These are phyloP conservation scores for Cheirogaleus major DNA, from an alignment of 2,797 vertebrate species.

Conservation along the genomic window DNA sequence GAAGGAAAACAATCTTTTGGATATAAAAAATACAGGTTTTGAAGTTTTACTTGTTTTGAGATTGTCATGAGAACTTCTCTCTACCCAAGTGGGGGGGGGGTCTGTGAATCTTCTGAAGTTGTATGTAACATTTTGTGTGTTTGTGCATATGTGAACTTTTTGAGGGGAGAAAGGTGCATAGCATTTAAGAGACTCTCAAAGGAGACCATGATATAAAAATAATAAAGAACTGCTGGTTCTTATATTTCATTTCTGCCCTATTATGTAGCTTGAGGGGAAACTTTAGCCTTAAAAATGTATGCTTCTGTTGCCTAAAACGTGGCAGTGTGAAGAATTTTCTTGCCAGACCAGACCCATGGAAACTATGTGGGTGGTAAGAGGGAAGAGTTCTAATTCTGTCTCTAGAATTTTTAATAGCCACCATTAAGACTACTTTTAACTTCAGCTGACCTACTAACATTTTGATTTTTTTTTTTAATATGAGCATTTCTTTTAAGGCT, in stretches of 20 bases:
- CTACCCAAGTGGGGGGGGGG: background rate
- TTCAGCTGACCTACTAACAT: conserved; percentile 58
- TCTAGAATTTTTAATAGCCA: conserved; percentile 62
- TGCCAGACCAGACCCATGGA: conserved; percentile 5
- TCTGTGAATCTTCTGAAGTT: background rate
- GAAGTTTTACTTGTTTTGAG: background rate
- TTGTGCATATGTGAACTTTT: background rate
- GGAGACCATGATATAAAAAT: background rate
- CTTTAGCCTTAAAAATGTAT: conserved; percentile 38
- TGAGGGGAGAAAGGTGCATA: background rate
- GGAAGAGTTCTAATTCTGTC: conserved; percentile 59
- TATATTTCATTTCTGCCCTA: conserved; percentile 19
- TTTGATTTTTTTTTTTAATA: conserved; percentile 54
- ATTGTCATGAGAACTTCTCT: conserved; percentile 16
- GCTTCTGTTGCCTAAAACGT: conserved; percentile 52
- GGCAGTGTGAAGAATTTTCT: conserved; percentile 37
- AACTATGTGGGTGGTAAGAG: conserved; percentile 35
- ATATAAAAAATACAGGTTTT: background rate
- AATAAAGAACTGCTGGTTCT: background rate
- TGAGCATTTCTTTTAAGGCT: conserved; percentile 46
- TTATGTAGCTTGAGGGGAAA: conserved; percentile 30
- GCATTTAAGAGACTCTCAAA: conserved; percentile 16
- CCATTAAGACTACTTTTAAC: conserved; percentile 58
- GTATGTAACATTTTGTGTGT: background rate
- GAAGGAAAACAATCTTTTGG: conserved; percentile 16